Percentiles rank a stretch among this genome's conserved stretches.
Conservation (phyloP, 2,888 invertebrate genomes). For the Charanyca ferruginea region DNA sequence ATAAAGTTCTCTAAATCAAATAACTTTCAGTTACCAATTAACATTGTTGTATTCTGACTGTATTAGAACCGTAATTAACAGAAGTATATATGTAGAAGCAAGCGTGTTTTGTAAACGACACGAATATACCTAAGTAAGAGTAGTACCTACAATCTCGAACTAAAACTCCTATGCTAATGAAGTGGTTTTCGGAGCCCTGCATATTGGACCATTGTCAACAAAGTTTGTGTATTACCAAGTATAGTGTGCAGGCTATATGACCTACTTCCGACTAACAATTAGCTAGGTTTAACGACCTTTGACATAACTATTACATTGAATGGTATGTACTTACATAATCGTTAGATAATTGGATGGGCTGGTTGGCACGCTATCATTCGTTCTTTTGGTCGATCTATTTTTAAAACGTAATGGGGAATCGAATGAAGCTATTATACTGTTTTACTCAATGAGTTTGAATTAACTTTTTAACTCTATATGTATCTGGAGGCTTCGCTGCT, state of each 20-base stretch:
- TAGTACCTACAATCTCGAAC: constrained; percentile 51
- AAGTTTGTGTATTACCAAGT: constrained; percentile 73
- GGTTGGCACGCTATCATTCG: constrained; percentile 56
- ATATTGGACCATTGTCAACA: constrained; percentile 74
- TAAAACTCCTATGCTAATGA: constrained; percentile 68
- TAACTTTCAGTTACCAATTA: constrained; percentile 44
- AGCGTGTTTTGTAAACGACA: constrained; percentile 49
- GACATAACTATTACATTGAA: constrained; percentile 62
- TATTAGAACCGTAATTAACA: constrained; percentile 54
- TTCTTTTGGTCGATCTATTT: constrained; percentile 44
- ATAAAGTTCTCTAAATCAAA: constrained; percentile 24
- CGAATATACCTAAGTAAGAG: constrained; percentile 36
- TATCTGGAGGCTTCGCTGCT: constrained; percentile 3
- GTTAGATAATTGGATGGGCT: constrained; percentile 61
- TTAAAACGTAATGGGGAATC: constrained; percentile 36
- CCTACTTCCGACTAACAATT: constrained; percentile 71
- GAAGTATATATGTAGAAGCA: constrained; percentile 44
- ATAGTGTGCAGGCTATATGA: constrained; percentile 67
- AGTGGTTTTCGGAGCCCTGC: constrained; percentile 65
- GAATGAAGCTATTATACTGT: constrained; percentile 49
- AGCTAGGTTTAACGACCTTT: constrained; percentile 59
- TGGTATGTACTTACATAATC: constrained; percentile 58
- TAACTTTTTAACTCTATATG: constrained; percentile 1
- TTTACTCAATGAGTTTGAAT: constrained; percentile 23
- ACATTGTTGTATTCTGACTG: constrained; percentile 32